These are phyloP conservation scores for Eubasilissa splendida DNA, from an alignment of 2,888 invertebrate species.

Conservation along the genomic window DNA sequence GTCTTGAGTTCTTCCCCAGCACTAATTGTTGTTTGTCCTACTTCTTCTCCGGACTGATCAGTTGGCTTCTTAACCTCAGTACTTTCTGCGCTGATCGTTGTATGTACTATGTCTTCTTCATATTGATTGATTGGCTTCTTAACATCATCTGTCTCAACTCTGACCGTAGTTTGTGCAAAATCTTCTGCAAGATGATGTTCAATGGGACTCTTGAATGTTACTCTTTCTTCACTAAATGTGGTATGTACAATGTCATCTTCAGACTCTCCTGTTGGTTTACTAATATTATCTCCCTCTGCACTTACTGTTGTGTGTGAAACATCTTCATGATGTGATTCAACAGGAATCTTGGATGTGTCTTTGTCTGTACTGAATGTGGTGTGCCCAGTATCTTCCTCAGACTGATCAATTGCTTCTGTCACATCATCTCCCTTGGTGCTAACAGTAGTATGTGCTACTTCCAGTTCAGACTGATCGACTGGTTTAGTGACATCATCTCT, in stretches of 20 bases:
- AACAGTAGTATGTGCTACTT: background rate
- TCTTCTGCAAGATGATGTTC: slow-evolving; percentile 28
- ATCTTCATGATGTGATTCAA: too few species aligned
- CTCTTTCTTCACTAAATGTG: slow-evolving; percentile 12
- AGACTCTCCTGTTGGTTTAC: background rate
- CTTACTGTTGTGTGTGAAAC: too few species aligned
- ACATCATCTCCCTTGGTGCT: slow-evolving; percentile 21
- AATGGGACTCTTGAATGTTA: background rate
- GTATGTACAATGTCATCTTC: slow-evolving; percentile 19
- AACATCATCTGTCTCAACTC: background rate
- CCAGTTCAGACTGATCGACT: slow-evolving; percentile 26
- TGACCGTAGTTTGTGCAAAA: slow-evolving; percentile 38
- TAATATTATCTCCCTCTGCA: background rate
- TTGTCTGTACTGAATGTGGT: too few species aligned
- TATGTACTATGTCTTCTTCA: slow-evolving; percentile 37
- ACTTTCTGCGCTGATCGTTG: slow-evolving; percentile 14
- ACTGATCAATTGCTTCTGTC: too few species aligned
- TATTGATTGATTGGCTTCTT: slow-evolving; percentile 12
- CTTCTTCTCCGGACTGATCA: slow-evolving; percentile 50
- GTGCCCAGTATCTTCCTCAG: too few species aligned
- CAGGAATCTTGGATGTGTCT: too few species aligned
- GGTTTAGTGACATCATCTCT: slow-evolving; percentile 36
- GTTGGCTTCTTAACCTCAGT: slow-evolving; percentile 37
- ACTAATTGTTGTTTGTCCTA: slow-evolving; percentile 33
- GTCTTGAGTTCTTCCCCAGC: slow-evolving; percentile 43